A percentile compares a stretch with the other conserved stretches of the same genome.
phyloP scores from a whole-genome alignment of 2,888 invertebrate species.

The Drosophila austrosaltans region DNA sequence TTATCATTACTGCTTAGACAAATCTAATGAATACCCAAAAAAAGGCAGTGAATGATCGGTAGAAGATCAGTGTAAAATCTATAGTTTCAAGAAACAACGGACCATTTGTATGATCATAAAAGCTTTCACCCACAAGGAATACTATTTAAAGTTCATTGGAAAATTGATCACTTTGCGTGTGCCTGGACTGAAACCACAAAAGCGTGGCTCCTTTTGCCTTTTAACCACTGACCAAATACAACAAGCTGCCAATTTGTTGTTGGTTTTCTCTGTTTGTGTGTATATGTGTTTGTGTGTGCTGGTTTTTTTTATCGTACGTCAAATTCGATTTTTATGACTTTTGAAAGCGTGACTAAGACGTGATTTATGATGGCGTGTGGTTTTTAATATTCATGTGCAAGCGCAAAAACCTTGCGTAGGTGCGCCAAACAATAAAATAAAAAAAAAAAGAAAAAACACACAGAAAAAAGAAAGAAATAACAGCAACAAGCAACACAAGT shows the following conservation, averaged over 20 bases:
- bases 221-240: constrained; percentile 7
- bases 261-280: constrained; percentile 38
- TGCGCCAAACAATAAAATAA: constrained; percentile 79
- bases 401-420: constrained; percentile 67
- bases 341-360: constrained; percentile 83
- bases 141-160: neutral
- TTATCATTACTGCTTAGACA: too few relatives aligned
- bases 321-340: constrained; percentile 83
- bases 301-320: constrained; percentile 62
- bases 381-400: constrained; percentile 82
- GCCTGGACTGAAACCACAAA: constrained; percentile 20
- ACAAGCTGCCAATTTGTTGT: constrained; percentile 42
- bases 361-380: constrained; percentile 84
- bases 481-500: constrained; percentile 34
- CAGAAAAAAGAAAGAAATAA: neutral
- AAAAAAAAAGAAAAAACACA: constrained; percentile 29
- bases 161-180: constrained; percentile 33
- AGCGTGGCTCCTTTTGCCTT: constrained; percentile 32
- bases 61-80: neutral
- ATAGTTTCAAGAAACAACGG: too few relatives aligned
- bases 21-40: too few relatives aligned
- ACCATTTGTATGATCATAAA: neutral
- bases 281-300: constrained; percentile 26
- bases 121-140: neutral
- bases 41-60: neutral